phyloP scores from a whole-genome alignment of 1,140 invertebrate species.

The Bombus sibiricus region DNA sequence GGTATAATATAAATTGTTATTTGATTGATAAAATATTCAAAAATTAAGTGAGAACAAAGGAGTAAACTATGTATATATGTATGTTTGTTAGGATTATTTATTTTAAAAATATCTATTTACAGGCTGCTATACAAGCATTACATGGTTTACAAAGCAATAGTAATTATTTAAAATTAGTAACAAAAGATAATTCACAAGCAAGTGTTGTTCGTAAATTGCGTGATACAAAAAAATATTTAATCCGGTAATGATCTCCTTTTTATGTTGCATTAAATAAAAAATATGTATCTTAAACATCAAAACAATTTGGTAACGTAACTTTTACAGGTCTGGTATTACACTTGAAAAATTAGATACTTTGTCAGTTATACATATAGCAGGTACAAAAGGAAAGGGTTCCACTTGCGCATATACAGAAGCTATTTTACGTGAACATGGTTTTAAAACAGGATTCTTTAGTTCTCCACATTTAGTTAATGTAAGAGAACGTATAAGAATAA shows the following conservation, averaged over 20 bases:
- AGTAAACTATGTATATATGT: neutral
- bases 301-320: constrained; percentile 2
- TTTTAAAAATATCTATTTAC: constrained; percentile 56
- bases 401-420: constrained; percentile 97
- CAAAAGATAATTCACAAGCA: constrained; percentile 59
- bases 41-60: neutral
- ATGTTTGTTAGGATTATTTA: neutral
- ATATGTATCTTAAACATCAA: neutral
- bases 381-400: constrained; percentile 98
- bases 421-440: constrained; percentile 93
- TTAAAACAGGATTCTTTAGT: constrained; percentile 96
- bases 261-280: constrained; percentile 5
- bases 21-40: constrained; percentile 1
- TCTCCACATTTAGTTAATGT: constrained; percentile 97
- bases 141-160: constrained; percentile 89
- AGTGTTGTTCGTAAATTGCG: constrained; percentile 62
- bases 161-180: constrained; percentile 67
- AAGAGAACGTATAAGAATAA: constrained; percentile 95
- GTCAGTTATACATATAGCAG: constrained; percentile 95
- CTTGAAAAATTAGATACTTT: constrained; percentile 86
- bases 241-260: constrained; percentile 71
- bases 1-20: constrained; percentile 12
- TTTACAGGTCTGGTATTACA: constrained; percentile 85
- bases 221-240: constrained; percentile 84
- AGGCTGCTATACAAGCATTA: constrained; percentile 87